A percentile compares a stretch with the other conserved stretches of the same genome.
Conservation (phyloP, 2,113 vertebrate species). For the Ceyx melanurus region DNA sequence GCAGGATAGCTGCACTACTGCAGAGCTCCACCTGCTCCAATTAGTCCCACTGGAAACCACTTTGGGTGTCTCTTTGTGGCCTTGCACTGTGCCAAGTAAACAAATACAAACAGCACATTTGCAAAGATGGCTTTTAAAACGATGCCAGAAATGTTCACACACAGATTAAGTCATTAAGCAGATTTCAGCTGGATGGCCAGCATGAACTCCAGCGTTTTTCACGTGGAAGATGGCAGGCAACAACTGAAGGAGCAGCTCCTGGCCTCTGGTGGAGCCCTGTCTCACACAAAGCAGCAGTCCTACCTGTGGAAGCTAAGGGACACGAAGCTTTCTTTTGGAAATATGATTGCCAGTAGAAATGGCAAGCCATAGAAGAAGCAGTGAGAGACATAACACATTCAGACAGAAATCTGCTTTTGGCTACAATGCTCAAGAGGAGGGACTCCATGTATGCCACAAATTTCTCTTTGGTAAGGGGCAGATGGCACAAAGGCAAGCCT, state of each 20-base stretch:
- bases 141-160: not conserved
- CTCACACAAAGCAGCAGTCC: not conserved
- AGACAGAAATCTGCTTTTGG: slow-evolving; percentile 48
- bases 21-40: not conserved
- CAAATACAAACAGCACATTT: slow-evolving; percentile 12
- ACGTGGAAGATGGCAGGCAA: not conserved
- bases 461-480: not conserved
- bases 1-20: not conserved
- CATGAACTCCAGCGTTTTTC: not conserved
- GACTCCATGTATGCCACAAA: slow-evolving; percentile 7
- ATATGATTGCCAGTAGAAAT: not conserved
- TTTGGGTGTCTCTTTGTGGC: not conserved
- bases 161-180: slow-evolving; percentile 3
- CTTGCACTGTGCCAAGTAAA: not conserved
- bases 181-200: not conserved
- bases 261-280: not conserved
- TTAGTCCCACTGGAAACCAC: not conserved
- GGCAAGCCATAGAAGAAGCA: not conserved
- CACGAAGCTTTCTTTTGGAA: not conserved
- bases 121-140: not conserved
- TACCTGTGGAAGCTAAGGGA: not conserved
- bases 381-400: slow-evolving; percentile 8
- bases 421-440: not conserved
- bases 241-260: not conserved
- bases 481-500: not conserved